Percentiles rank a stretch among this genome's conserved stretches.
These are phyloP conservation scores for Drosophila trapezifrons DNA, from an alignment of 1,140 invertebrate species.

Conservation along the genomic window DNA sequence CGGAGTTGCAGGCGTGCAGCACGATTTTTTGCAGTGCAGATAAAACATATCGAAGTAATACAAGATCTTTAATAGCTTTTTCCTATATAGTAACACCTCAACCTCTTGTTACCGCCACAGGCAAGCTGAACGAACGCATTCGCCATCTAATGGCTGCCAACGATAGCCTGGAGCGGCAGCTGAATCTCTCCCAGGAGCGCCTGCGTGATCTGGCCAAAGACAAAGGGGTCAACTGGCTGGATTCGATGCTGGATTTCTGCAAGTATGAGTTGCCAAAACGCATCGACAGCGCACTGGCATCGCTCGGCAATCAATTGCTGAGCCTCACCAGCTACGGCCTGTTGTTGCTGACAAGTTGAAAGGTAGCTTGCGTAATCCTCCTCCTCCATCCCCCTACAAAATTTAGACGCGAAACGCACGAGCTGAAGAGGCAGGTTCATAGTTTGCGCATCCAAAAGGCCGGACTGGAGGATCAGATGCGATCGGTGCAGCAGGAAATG, in stretches of 20 bases:
- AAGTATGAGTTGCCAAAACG: slow-evolving; percentile 77
- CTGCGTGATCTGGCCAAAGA: slow-evolving; percentile 72
- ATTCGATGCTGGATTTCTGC: slow-evolving; percentile 83
- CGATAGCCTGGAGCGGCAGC: slow-evolving; percentile 60
- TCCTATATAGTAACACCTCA: neutral
- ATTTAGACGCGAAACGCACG: slow-evolving; percentile 83
- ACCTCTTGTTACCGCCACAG: slow-evolving; percentile 11
- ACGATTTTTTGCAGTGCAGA: slow-evolving; percentile 81
- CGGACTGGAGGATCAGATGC: slow-evolving; percentile 72
- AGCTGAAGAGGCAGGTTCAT: slow-evolving; percentile 74
- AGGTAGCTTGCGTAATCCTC: slow-evolving; percentile 29
- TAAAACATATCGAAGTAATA: slow-evolving; percentile 72
- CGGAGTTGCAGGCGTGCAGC: slow-evolving; percentile 73
- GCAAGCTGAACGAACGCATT: slow-evolving; percentile 80
- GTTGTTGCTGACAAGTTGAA: slow-evolving; percentile 58
- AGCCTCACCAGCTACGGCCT: slow-evolving; percentile 55
- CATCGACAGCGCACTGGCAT: slow-evolving; percentile 52
- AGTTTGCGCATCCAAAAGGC: slow-evolving; percentile 76
- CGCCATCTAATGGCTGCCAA: slow-evolving; percentile 64
- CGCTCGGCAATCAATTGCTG: slow-evolving; percentile 56
- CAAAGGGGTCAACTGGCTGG: slow-evolving; percentile 77
- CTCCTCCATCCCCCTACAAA: slow-evolving; percentile 16
- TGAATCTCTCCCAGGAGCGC: slow-evolving; percentile 64
- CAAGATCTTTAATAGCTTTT: neutral
- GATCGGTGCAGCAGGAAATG: slow-evolving; percentile 74